phyloP scores from a whole-genome alignment of 1,140 invertebrate species.

The Tetragnatha versicolor region DNA sequence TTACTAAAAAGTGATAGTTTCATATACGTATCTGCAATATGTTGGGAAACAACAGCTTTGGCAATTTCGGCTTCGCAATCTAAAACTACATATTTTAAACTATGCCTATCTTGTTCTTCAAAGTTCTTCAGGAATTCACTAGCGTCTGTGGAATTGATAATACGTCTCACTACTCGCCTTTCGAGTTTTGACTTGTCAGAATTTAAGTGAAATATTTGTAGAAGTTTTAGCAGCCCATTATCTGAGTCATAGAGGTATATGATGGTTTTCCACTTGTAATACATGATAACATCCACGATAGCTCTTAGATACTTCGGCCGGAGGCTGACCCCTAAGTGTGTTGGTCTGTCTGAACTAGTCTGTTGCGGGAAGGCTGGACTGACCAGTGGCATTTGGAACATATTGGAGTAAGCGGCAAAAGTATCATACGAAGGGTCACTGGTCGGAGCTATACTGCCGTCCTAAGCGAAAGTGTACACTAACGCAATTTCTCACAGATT shows the following conservation, averaged over 20 bases:
- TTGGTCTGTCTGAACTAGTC: slow-evolving; percentile 83
- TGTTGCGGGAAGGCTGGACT: slow-evolving; percentile 88
- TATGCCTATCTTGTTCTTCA: slow-evolving; percentile 61
- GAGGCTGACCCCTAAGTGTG: slow-evolving; percentile 88
- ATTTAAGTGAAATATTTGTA: slow-evolving; percentile 81
- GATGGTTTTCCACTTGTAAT: slow-evolving; percentile 91
- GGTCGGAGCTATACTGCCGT: slow-evolving; percentile 90
- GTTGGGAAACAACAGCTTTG: slow-evolving; percentile 83
- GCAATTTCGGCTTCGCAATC: slow-evolving; percentile 86
- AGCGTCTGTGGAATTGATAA: slow-evolving; percentile 64
- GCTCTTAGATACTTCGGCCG: slow-evolving; percentile 91
- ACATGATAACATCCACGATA: slow-evolving; percentile 88
- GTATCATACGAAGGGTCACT: slow-evolving; percentile 93
- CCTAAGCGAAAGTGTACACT: no score
- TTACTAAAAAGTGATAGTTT: slow-evolving; percentile 92
- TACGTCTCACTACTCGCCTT: slow-evolving; percentile 70
- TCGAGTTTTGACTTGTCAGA: slow-evolving; percentile 80
- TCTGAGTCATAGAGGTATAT: slow-evolving; percentile 95
- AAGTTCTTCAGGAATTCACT: slow-evolving; percentile 62
- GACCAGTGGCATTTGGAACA: slow-evolving; percentile 92
- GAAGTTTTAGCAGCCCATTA: slow-evolving; percentile 86
- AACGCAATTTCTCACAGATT: no score
- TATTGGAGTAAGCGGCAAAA: slow-evolving; percentile 92
- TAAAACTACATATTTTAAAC: slow-evolving; percentile 81
- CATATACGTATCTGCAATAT: slow-evolving; percentile 83